Evolutionary conservation across 2,113 vertebrate species (phyloP).

Genomic region (Steatornis caripensis): DNA sequence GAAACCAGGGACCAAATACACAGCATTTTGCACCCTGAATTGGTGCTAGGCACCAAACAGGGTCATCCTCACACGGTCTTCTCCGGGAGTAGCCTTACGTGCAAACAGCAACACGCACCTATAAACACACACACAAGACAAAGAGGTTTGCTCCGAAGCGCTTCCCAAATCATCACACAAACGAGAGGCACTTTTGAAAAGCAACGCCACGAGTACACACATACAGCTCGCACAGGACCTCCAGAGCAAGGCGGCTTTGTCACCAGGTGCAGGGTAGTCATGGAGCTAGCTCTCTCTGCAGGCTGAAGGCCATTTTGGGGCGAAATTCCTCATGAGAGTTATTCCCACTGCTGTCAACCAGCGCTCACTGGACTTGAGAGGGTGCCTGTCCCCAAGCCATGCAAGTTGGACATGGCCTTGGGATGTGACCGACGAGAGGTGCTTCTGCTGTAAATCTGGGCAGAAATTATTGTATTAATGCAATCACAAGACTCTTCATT

Average conservation of each 20-base stretch:
- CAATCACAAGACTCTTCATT: not conserved
- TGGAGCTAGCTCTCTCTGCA: not conserved
- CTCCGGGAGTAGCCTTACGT: accelerated
- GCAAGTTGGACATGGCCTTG: not conserved
- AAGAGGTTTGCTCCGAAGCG: not conserved
- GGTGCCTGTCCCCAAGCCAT: no score
- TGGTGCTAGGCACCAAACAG: not conserved
- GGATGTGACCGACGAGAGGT: not conserved
- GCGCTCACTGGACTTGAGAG: not conserved
- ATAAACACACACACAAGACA: accelerated
- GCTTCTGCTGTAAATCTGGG: not conserved
- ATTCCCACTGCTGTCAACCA: not conserved
- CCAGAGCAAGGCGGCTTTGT: not conserved
- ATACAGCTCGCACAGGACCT: accelerated
- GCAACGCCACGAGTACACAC: accelerated
- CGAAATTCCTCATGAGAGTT: not conserved
- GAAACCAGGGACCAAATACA: not conserved
- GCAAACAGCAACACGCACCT: not conserved
- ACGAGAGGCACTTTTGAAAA: not conserved
- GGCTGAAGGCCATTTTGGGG: accelerated
- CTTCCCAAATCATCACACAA: not conserved
- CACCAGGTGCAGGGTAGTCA: no score
- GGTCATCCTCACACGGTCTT: not conserved
- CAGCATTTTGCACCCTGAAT: not conserved
- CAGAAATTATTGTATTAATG: not conserved